phyloP scores from a whole-genome alignment of 2,888 invertebrate genomes.

The Acheta domesticus region DNA sequence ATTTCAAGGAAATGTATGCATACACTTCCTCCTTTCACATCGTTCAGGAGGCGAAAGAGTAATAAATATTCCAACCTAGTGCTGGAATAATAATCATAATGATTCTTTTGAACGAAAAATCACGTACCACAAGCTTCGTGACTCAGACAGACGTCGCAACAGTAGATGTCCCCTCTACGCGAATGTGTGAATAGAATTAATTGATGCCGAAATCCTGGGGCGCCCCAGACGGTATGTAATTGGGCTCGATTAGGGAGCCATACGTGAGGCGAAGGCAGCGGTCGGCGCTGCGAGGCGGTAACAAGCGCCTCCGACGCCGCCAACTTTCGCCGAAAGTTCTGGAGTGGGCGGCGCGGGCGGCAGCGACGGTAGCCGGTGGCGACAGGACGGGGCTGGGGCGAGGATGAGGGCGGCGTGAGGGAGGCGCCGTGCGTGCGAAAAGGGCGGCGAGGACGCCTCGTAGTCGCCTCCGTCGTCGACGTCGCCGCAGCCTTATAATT shows the following conservation, averaged over 20 bases:
- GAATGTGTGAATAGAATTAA: constrained; percentile 18
- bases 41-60: background rate
- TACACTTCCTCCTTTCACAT: too few relatives aligned
- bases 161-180: background rate
- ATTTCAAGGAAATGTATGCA: too few relatives aligned
- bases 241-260: background rate
- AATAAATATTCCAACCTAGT: background rate
- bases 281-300: background rate
- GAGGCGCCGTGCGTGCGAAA: background rate
- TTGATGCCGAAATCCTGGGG: background rate
- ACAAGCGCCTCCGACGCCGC: constrained; percentile 18
- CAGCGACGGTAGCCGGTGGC: too few relatives aligned
- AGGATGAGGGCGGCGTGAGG: background rate
- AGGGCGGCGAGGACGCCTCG: background rate
- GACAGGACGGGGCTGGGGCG: background rate
- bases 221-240: constrained; percentile 18
- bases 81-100: background rate
- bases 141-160: background rate
- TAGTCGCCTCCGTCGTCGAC: background rate
- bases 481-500: background rate
- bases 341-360: background rate
- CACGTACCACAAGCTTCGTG: background rate
- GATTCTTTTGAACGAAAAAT: constrained; percentile 5
- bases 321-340: background rate
- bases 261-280: background rate